Conservation (phyloP, 1,140 invertebrate species). For the Eurytemora carolleeae region DNA sequence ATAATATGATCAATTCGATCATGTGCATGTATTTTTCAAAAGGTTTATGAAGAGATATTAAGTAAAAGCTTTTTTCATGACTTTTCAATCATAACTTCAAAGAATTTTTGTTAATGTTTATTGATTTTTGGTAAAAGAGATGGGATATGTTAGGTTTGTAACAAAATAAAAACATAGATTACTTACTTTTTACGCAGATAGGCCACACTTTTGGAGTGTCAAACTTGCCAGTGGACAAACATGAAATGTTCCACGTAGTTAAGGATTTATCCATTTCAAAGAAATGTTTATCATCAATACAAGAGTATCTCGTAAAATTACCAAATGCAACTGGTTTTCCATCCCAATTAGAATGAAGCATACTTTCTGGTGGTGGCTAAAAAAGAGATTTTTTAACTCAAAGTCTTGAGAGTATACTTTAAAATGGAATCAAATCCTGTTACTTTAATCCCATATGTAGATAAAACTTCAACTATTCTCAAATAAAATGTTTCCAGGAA, state of each 20-base stretch:
- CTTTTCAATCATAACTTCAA: not conserved
- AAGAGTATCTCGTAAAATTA: not conserved
- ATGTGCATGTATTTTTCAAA: not conserved
- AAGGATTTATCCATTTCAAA: not conserved
- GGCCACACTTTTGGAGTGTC: not conserved
- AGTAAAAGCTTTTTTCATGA: not conserved
- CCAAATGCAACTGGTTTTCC: not conserved
- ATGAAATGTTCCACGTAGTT: not conserved
- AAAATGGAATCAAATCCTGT: not conserved
- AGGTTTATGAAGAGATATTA: not conserved
- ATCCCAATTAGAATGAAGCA: not conserved
- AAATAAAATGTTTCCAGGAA: too few relatives aligned
- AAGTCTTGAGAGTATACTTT: not conserved
- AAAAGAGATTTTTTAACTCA: not conserved
- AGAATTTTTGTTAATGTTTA: not conserved
- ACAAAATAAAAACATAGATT: not conserved
- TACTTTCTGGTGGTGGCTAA: not conserved
- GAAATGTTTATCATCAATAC: not conserved
- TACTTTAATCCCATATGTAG: not conserved
- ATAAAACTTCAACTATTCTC: too few relatives aligned
- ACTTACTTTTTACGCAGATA: not conserved
- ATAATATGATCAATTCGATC: not conserved
- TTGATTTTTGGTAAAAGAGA: not conserved
- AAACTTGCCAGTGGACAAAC: not conserved
- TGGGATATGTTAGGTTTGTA: not conserved